phyloP scores from a whole-genome alignment of 2,797 vertebrate genomes.

The Pseudocheirus occidentalis region DNA sequence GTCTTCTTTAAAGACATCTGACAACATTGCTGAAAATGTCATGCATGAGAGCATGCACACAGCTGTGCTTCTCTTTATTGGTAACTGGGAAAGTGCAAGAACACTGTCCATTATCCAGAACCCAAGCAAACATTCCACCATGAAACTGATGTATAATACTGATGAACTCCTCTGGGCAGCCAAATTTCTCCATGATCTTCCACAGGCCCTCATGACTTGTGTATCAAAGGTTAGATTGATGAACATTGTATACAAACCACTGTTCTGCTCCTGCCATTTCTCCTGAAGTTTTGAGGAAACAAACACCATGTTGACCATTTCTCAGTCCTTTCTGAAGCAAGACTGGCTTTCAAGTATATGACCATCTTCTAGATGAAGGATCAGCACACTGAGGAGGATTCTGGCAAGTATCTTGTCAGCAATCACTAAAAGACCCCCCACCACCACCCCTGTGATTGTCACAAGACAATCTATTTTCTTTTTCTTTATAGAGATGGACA shows the following conservation, averaged over 20 bases:
- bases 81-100: background rate
- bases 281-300: background rate
- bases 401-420: background rate
- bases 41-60: background rate
- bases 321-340: background rate
- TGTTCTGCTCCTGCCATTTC: background rate
- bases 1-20: background rate
- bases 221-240: background rate
- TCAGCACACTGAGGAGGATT: background rate
- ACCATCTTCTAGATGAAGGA: background rate
- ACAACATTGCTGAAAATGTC: background rate
- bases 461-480: background rate
- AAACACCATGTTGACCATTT: background rate
- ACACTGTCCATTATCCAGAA: background rate
- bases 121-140: background rate
- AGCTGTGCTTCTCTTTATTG: background rate
- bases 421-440: background rate
- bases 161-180: background rate
- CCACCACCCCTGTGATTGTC: background rate
- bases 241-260: background rate
- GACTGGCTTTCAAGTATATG: background rate
- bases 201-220: background rate
- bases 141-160: background rate
- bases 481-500: too few relatives aligned
- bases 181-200: background rate